Percentiles rank a stretch among this genome's conserved stretches.
These are phyloP conservation scores for Daphoenositta chrysoptera DNA, from an alignment of 2,113 vertebrate genomes.

Conservation along the genomic window DNA sequence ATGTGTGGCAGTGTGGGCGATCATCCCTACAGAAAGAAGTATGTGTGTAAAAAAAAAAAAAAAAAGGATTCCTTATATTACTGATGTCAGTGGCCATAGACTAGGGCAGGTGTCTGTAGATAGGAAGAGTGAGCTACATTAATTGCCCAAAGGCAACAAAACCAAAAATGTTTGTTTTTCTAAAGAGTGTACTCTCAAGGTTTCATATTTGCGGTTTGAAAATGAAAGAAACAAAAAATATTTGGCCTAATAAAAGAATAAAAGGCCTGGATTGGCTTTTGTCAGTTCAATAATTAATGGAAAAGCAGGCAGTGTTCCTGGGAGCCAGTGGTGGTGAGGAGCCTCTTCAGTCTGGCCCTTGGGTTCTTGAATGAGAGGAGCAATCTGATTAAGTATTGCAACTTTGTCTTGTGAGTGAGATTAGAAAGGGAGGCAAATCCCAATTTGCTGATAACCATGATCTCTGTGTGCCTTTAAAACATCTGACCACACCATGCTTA, in stretches of 20 bases:
- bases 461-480: not conserved
- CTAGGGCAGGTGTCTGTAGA: not conserved
- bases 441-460: not conserved
- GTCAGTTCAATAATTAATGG: not conserved
- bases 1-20: not conserved
- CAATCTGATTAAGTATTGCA: not conserved
- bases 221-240: not conserved
- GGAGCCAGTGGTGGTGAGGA: not conserved
- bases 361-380: not conserved
- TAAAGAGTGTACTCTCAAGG: accelerated
- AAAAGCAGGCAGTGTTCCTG: not conserved
- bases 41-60: not conserved
- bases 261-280: not conserved
- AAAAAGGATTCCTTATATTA: not conserved
- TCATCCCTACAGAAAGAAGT: not conserved
- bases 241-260: not conserved
- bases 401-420: not conserved
- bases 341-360: not conserved
- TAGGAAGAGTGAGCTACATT: not conserved
- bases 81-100: not conserved
- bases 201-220: not conserved
- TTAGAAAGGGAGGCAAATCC: not conserved
- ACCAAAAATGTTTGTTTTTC: not conserved
- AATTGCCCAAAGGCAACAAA: not conserved
- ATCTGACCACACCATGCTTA: not conserved